phyloP scores from a whole-genome alignment of 2,888 invertebrate species.

The Perizoma affinitatum region DNA sequence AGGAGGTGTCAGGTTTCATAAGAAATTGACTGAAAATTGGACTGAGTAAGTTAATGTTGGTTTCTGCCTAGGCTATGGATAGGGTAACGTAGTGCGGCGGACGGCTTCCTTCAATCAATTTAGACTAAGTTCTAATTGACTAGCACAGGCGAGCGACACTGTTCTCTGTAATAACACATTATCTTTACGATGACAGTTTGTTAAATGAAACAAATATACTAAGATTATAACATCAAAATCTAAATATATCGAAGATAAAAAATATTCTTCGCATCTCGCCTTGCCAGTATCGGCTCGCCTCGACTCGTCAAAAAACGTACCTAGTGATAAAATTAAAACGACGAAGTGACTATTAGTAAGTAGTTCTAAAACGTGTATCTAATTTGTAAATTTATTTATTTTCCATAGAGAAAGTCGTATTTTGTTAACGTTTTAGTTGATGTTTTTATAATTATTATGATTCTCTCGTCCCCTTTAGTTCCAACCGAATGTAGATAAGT shows the following conservation, averaged over 20 bases:
- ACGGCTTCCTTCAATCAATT: constrained; percentile 72
- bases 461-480: constrained; percentile 75
- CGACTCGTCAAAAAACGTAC: constrained; percentile 57
- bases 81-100: constrained; percentile 74
- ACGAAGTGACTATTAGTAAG: constrained; percentile 77
- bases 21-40: constrained; percentile 83
- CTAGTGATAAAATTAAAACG: constrained; percentile 70
- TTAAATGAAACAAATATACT: constrained; percentile 18
- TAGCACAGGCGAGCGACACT: constrained; percentile 55
- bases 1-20: constrained; percentile 69
- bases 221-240: constrained; percentile 41
- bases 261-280: background rate
- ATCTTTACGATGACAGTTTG: constrained; percentile 31
- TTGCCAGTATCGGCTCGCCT: constrained; percentile 54
- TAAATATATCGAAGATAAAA: constrained; percentile 24
- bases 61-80: constrained; percentile 79
- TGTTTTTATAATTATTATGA: constrained; percentile 64
- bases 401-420: constrained; percentile 84
- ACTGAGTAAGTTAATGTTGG: constrained; percentile 81
- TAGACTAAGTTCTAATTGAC: constrained; percentile 56
- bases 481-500: constrained; percentile 79
- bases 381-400: constrained; percentile 84
- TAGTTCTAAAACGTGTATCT: constrained; percentile 79
- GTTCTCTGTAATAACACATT: constrained; percentile 32
- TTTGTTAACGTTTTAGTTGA: constrained; percentile 85